Evolutionary conservation across 2,797 vertebrate genomes (phyloP), one percentile per base, ranked within the genome.

Genomic region (Semaprochilodus insignis): DNA sequence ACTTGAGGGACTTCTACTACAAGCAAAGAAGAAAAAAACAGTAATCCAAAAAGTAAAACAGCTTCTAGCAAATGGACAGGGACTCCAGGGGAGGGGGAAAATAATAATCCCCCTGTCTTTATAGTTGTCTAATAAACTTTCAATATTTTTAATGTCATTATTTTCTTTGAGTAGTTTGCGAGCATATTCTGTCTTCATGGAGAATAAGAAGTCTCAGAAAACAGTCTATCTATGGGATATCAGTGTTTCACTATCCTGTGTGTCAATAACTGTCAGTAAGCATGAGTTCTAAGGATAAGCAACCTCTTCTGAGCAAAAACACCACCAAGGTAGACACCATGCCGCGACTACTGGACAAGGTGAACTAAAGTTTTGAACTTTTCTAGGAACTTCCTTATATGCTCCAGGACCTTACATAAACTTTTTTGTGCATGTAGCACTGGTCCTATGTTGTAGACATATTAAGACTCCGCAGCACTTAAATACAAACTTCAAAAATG

Each of bases 181-280:
- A 36, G 17, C 27, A 36, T 15, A 36, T 36, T 17, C 63, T 16
- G 16, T 65, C 7, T 19, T 36, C 14, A 19, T 66, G 63, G 63
- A 7, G 27, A 66, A 40, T 4, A 40, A 40, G 8, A 66, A 66
- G 36, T 66, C 25, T 19, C 63, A 66, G 34, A n/a, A n/a, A 59
- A 59, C 21, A 59, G 0, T n/a, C 10, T 19, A 21, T 14, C 54
- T 13, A 55, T 55, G 54, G 21, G 2, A 19, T 31, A 31, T 63
- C 66, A 69, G 66, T 69, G 17, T 69, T 40, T 67, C 34, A n/a
- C 65, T 67, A 10, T 69, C 66, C 44, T 44, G 44, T 69, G 17
- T 69, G 66, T n/a, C 66, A 36, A 69, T 69, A 69, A 36, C 36
- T 69, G 66, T n/a, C 66, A 40, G 66, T 69, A 15, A 21, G 36